Evolutionary conservation across 2,888 invertebrate species (phyloP).

Genomic region (Pemphredon lugubris): DNA sequence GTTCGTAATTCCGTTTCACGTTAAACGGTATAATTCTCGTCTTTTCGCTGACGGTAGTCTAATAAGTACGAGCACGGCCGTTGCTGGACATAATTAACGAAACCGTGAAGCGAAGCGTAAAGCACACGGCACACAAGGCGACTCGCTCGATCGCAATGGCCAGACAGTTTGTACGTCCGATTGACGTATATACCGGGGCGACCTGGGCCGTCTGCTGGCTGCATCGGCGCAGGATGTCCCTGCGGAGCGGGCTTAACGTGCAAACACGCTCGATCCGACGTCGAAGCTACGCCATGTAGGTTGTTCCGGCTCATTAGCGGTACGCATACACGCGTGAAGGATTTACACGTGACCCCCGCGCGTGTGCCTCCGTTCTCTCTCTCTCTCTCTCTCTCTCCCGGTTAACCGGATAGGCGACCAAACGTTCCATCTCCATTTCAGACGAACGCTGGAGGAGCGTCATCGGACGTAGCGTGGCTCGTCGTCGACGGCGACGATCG

Average conservation of each 20-base stretch:
- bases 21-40: too few relatives aligned
- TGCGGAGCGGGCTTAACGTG: conserved; percentile 63
- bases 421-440: conserved; percentile 42
- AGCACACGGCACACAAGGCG: conserved; percentile 20
- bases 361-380: too few relatives aligned
- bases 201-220: too few relatives aligned
- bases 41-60: too few relatives aligned
- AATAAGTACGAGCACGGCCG: too few relatives aligned
- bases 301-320: conserved; percentile 75
- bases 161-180: conserved; percentile 37
- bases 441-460: conserved; percentile 1
- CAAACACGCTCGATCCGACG: conserved; percentile 63
- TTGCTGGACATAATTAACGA: background rate
- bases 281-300: conserved; percentile 61
- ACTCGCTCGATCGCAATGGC: conserved; percentile 27
- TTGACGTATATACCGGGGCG: conserved; percentile 46
- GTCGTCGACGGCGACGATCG: background rate
- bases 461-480: background rate
- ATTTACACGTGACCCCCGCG: conserved; percentile 65
- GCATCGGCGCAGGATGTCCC: conserved; percentile 54
- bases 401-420: conserved; percentile 24
- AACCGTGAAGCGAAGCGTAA: conserved; percentile 5
- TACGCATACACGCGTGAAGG: conserved; percentile 73
- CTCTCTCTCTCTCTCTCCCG: conserved; percentile 17
- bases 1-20: too few relatives aligned